Conservation (phyloP, 2,797 vertebrate genomes). For the Melanotaenia pygmaea region DNA sequence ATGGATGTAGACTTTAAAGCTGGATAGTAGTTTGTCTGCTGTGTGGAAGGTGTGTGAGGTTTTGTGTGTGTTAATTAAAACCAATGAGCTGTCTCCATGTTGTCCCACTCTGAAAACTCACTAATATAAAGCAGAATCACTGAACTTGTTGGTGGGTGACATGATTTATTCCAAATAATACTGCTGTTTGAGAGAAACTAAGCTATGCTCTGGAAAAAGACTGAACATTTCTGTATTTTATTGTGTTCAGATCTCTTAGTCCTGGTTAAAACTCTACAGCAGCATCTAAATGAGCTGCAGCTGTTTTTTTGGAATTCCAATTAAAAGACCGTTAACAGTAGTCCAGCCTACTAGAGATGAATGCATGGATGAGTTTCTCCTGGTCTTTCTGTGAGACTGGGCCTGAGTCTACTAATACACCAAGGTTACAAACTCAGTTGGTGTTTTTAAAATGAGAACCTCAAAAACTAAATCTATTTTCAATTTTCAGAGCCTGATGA, state of each 20-base stretch:
- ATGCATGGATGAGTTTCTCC: too few relatives aligned
- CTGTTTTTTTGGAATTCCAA: too few relatives aligned
- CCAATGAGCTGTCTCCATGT: conserved; percentile 11
- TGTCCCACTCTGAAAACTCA: conserved; percentile 25
- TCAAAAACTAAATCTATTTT: background rate
- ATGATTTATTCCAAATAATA: background rate
- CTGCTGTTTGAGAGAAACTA: background rate
- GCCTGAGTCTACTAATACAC: too few relatives aligned
- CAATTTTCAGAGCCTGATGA: conserved; percentile 77
- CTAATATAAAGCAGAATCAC: conserved; percentile 23
- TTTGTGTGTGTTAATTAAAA: conserved; percentile 26
- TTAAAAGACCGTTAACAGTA: too few relatives aligned
- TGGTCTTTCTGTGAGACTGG: too few relatives aligned
- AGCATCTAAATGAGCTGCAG: too few relatives aligned
- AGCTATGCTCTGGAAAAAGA: background rate
- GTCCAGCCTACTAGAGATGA: too few relatives aligned
- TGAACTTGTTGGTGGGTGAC: conserved; percentile 16
- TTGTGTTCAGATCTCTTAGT: too few relatives aligned
- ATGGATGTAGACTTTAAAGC: conserved; percentile 18
- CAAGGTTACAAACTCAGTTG: too few relatives aligned
- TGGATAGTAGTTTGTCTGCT: background rate
- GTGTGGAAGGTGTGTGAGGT: background rate
- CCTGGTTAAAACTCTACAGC: too few relatives aligned
- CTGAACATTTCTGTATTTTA: background rate
- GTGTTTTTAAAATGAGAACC: background rate